phyloP scores from a whole-genome alignment of 2,113 vertebrate genomes.

The Lipophrys pholis region DNA sequence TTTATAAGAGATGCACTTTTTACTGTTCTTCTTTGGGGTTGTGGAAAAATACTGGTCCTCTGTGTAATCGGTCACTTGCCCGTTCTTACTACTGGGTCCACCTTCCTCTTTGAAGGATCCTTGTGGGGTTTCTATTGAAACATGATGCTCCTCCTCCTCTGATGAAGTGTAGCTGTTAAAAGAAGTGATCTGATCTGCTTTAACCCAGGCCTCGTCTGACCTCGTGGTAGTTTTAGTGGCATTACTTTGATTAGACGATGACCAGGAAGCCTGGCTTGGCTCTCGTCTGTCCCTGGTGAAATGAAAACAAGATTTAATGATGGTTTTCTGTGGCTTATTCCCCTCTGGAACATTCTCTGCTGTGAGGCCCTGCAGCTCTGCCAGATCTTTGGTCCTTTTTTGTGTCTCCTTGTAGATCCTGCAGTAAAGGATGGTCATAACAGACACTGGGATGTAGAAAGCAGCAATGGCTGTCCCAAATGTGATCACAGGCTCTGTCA shows the following conservation, averaged over 20 bases:
- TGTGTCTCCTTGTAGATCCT: slow-evolving; percentile 98
- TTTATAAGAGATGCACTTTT: slow-evolving; percentile 92
- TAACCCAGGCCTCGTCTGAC: slow-evolving; percentile 86
- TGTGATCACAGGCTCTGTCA: slow-evolving; percentile 95
- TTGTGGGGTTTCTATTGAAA: slow-evolving; percentile 84
- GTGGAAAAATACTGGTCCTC: slow-evolving; percentile 87
- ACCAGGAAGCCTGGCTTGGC: slow-evolving; percentile 92
- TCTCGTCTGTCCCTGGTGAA: slow-evolving; percentile 87
- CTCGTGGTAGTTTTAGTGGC: slow-evolving; percentile 85
- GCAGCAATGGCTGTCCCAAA: slow-evolving; percentile 98
- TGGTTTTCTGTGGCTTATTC: slow-evolving; percentile 85
- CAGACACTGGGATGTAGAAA: slow-evolving; percentile 96
- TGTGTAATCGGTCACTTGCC: slow-evolving; percentile 82
- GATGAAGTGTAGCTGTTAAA: slow-evolving; percentile 93
- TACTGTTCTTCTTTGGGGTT: slow-evolving; percentile 84
- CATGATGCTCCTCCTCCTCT: slow-evolving; percentile 89
- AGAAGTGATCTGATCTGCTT: slow-evolving; percentile 88
- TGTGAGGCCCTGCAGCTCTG: slow-evolving; percentile 93
- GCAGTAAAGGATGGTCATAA: slow-evolving; percentile 98
- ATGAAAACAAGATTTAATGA: slow-evolving; percentile 90
- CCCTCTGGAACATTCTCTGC: slow-evolving; percentile 82
- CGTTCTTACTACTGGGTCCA: slow-evolving; percentile 74
- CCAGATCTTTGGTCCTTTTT: slow-evolving; percentile 95
- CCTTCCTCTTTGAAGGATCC: slow-evolving; percentile 86
- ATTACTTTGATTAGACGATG: slow-evolving; percentile 92